Evolutionary conservation across 2,888 invertebrate species (phyloP), one percentile per base, ranked within the genome.

Genomic region (Caradrina clavipalpis): DNA sequence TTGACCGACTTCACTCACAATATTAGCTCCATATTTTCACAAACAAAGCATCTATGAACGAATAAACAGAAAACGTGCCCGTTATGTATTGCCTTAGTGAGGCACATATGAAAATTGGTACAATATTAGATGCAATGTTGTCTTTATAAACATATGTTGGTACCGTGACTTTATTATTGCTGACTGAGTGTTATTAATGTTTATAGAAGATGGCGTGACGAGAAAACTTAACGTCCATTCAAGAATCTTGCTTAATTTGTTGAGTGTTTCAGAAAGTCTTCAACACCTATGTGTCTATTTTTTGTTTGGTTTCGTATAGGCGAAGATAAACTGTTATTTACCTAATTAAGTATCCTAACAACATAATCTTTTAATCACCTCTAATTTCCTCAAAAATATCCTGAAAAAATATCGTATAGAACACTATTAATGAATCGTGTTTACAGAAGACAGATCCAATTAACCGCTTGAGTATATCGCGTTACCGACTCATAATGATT

Each of bases 401-500:
- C 13, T 39, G 13, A 51, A 63, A 56, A 63, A 57, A 50, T 69
- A 57, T 53, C 31, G 53, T 51, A 58, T 60, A 69, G 55, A 57
- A 62, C 51, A 54, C 67, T 65, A 65, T 77, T 77, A 73, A 81
- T 74, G 35, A 70, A 65, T 62, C 55, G 42, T 65, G 69, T 80
- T 83, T 75, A 73, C 59, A 49, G 53, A 80, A 73, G 71, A 69
- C 69, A 64, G 69, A 76, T 82, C 69, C 84, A 82, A 82, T 80
- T 82, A 82, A 74, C 73, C 64, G 69, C 79, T 82, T 49, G 67
- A 76, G 82, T 82, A 80, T 86, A 87, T 88, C 82, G 68, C 62
- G 83, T 87, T 82, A 80, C 87, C 73, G 75, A 82, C 78, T 86
- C 76, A 81, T 84, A 87, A 87, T 89, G 80, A 87, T 89, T 87